phyloP scores from a whole-genome alignment of 1,140 invertebrate species.

The Mactra quadrangularis region DNA sequence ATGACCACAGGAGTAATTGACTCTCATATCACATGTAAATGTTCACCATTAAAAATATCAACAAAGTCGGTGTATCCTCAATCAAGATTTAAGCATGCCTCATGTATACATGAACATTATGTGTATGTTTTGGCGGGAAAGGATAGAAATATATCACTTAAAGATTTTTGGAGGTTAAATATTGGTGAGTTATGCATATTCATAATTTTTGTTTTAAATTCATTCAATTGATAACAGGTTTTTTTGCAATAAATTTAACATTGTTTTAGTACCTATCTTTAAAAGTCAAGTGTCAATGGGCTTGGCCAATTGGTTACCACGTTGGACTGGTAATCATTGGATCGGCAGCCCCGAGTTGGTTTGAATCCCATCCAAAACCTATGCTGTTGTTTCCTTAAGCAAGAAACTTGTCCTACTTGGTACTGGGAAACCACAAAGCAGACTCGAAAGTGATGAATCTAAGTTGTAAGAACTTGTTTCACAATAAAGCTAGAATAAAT shows the following conservation, averaged over 20 bases:
- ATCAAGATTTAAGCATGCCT: constrained; percentile 91
- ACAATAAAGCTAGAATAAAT: too few relatives aligned
- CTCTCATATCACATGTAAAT: constrained; percentile 46
- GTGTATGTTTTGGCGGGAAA: constrained; percentile 93
- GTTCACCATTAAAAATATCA: constrained; percentile 6
- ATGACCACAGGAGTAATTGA: constrained; percentile 27
- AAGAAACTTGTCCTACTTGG: too few relatives aligned
- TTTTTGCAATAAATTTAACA: not conserved
- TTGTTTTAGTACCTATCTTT: too few relatives aligned
- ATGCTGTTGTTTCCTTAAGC: too few relatives aligned
- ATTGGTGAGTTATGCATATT: constrained; percentile 87
- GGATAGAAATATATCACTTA: constrained; percentile 91
- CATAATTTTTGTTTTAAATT: not conserved
- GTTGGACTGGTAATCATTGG: too few relatives aligned
- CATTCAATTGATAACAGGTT: not conserved
- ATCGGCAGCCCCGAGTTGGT: too few relatives aligned
- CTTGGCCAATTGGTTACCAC: too few relatives aligned
- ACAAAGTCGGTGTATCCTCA: constrained; percentile 73
- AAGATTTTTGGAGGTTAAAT: constrained; percentile 94
- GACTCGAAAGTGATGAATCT: too few relatives aligned
- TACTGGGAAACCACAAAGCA: too few relatives aligned
- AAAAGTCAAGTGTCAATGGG: not conserved
- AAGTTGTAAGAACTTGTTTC: too few relatives aligned
- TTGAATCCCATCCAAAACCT: too few relatives aligned
- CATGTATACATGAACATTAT: constrained; percentile 89